phyloP scores from a whole-genome alignment of 2,888 invertebrate species.

The Palloptera scutellata region DNA sequence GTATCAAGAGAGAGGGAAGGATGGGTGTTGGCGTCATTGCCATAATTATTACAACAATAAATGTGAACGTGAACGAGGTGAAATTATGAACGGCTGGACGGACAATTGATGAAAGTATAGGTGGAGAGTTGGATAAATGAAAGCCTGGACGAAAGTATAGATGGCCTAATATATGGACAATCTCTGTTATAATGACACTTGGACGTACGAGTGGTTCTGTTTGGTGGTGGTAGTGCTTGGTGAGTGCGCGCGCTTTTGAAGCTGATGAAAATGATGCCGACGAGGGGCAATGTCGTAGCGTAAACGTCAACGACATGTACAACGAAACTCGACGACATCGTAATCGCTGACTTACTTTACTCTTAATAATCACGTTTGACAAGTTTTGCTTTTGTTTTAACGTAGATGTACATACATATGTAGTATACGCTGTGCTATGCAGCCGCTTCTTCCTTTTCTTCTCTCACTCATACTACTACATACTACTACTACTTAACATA shows the following conservation, averaged over 20 bases:
- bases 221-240: not conserved
- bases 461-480: not conserved
- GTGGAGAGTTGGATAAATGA: too few species aligned
- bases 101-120: not conserved
- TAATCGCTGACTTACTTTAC: constrained; percentile 11
- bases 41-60: not conserved
- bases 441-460: not conserved
- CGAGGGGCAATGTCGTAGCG: not conserved
- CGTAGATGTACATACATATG: too few species aligned
- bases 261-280: not conserved
- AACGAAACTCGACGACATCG: not conserved
- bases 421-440: too few species aligned
- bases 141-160: not conserved
- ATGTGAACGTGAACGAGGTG: not conserved
- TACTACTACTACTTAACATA: too few species aligned
- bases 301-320: not conserved
- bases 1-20: not conserved
- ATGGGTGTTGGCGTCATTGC: not conserved
- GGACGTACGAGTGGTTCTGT: not conserved
- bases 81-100: not conserved
- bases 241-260: not conserved
- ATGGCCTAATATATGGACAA: not conserved
- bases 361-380: constrained; percentile 58
- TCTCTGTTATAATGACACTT: not conserved
- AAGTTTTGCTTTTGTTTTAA: constrained; percentile 43